phyloP scores from a whole-genome alignment of 1,140 invertebrate genomes.

The Rhagoletis pomonella region DNA sequence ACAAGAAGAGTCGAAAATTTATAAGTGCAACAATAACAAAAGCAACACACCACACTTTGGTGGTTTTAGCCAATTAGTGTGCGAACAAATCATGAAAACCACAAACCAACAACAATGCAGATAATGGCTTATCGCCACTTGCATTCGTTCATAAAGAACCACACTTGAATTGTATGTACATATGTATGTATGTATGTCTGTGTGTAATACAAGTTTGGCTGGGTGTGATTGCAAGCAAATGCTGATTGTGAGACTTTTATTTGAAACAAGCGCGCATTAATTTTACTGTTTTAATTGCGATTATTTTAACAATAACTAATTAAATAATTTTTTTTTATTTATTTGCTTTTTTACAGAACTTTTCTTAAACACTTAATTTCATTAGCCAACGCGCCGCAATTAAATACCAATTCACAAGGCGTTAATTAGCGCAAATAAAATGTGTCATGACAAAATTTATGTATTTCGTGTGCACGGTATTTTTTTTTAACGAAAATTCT shows the following conservation, averaged over 20 bases:
- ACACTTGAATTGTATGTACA: too few relatives aligned
- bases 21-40: background rate
- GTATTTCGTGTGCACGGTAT: background rate
- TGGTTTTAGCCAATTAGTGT: conserved; percentile 24
- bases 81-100: conserved; percentile 11
- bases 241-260: background rate
- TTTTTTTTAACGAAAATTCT: background rate
- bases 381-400: background rate
- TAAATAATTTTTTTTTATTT: background rate
- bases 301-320: background rate
- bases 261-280: background rate
- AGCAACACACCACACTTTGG: background rate
- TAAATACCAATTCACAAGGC: background rate
- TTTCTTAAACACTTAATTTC: background rate
- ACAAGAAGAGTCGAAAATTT: background rate
- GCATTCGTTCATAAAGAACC: too few relatives aligned
- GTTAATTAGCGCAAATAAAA: background rate
- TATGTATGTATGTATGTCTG: background rate
- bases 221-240: background rate
- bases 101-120: background rate
- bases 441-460: background rate
- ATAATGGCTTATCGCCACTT: background rate
- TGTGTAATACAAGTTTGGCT: background rate
- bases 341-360: background rate
- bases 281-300: background rate